A percentile compares a stretch with the other conserved stretches of the same genome.
These are phyloP conservation scores for Acleris holmiana DNA, from an alignment of 2,888 invertebrate species.

Conservation along the genomic window DNA sequence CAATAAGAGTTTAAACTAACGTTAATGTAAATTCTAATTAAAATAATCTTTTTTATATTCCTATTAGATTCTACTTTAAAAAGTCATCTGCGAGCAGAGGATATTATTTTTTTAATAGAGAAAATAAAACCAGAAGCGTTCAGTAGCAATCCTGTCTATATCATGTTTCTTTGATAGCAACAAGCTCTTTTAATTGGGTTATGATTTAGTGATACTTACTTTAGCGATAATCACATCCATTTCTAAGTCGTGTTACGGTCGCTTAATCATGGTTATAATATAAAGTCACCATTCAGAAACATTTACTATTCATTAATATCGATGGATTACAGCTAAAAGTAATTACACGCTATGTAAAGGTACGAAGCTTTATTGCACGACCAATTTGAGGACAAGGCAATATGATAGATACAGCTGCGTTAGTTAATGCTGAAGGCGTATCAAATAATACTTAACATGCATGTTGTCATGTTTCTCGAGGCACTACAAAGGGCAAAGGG, in stretches of 20 bases:
- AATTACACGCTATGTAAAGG: conserved; percentile 14
- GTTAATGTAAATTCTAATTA: background rate
- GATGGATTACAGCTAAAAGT: conserved; percentile 11
- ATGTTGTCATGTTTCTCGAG: conserved; percentile 21
- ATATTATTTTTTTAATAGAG: conserved; percentile 32
- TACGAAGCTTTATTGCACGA: conserved; percentile 15
- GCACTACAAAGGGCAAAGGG: conserved; percentile 11
- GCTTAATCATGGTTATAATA: conserved; percentile 11
- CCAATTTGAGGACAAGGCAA: conserved; percentile 21
- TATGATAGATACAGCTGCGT: conserved; percentile 4
- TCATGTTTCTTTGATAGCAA: conserved; percentile 10
- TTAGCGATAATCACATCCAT: conserved; percentile 14
- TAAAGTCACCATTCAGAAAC: conserved; percentile 20
- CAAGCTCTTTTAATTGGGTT: conserved; percentile 15
- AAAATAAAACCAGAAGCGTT: conserved; percentile 36
- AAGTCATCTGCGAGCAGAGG: conserved; percentile 18
- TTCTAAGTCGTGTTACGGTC: conserved; percentile 2
- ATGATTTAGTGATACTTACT: conserved; percentile 30
- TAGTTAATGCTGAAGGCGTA: conserved; percentile 14
- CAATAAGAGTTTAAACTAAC: background rate
- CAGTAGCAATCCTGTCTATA: conserved; percentile 17
- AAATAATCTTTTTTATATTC: conserved; percentile 24
- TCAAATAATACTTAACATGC: conserved; percentile 29
- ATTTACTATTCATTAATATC: conserved; percentile 23
- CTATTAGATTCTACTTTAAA: conserved; percentile 29